Evolutionary conservation across 2,888 invertebrate species (phyloP).

Genomic region (Lithophane socia): DNA sequence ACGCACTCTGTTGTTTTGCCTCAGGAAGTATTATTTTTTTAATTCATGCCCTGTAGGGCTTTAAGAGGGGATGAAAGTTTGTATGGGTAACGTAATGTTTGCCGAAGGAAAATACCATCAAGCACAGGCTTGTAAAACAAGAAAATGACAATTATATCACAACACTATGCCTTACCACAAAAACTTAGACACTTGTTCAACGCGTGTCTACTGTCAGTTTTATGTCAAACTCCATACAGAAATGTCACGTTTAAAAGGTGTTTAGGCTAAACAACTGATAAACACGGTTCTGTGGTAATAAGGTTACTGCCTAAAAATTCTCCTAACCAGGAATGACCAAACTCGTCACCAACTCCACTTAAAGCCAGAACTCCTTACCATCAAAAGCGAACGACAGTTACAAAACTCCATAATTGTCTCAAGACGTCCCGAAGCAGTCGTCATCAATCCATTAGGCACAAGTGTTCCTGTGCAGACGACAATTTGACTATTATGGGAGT

Average conservation of each 20-base stretch:
- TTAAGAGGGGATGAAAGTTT: no score
- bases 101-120: no score
- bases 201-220: no score
- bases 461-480: conserved; percentile 53
- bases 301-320: not conserved
- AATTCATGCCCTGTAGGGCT: not conserved
- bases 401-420: conserved; percentile 58
- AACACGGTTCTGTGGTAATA: no score
- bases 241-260: no score
- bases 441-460: conserved; percentile 64
- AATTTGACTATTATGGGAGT: conserved; percentile 67
- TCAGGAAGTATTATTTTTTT: not conserved
- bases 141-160: not conserved
- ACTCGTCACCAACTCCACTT: conserved; percentile 31
- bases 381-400: conserved; percentile 30
- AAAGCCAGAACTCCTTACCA: conserved; percentile 23
- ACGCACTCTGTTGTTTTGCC: no score
- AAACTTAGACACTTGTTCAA: no score
- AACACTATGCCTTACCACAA: no score
- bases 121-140: not conserved
- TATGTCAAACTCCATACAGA: no score
- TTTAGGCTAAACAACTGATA: no score
- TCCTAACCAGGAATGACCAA: no score
- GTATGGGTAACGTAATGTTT: no score
- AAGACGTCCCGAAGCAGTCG: conserved; percentile 46